phyloP scores from a whole-genome alignment of 2,888 invertebrate species.

The Lottia scabra region DNA sequence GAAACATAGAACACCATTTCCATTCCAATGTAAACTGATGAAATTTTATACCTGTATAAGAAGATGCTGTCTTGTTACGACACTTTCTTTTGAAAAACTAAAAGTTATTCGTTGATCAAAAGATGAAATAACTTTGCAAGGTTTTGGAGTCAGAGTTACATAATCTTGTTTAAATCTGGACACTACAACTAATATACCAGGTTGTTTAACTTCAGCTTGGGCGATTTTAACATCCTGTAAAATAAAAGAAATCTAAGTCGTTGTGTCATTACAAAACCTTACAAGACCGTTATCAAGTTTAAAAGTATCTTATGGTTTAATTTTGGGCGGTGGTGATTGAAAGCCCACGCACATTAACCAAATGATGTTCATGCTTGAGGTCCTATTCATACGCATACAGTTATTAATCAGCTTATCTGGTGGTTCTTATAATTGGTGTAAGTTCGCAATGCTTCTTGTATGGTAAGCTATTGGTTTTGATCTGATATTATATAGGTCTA shows the following conservation, averaged over 20 bases:
- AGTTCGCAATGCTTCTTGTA: too few species aligned
- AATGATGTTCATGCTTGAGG: too few species aligned
- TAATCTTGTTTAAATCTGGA: constrained; percentile 60
- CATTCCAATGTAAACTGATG: not conserved
- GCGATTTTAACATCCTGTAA: constrained; percentile 60
- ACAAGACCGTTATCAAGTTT: too few species aligned
- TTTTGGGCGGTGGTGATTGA: too few species aligned
- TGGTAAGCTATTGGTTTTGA: too few species aligned
- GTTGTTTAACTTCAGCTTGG: constrained; percentile 50
- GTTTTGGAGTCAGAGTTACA: constrained; percentile 45
- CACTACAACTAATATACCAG: constrained; percentile 55
- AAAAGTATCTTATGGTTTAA: too few species aligned
- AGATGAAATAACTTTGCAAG: constrained; percentile 55
- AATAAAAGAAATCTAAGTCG: not conserved
- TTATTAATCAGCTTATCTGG: too few species aligned
- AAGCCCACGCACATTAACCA: too few species aligned
- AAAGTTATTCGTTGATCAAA: constrained; percentile 60
- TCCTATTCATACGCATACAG: too few species aligned
- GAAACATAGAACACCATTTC: not conserved
- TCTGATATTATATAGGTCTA: too few species aligned
- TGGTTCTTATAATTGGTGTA: too few species aligned
- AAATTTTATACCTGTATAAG: constrained; percentile 55
- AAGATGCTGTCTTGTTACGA: constrained; percentile 51
- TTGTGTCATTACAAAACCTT: too few species aligned
- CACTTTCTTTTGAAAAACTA: constrained; percentile 48